A percentile compares a stretch with the other conserved stretches of the same genome.
Evolutionary conservation across 2,888 invertebrate species (phyloP).

Genomic region (Orthonevra nobilis): DNA sequence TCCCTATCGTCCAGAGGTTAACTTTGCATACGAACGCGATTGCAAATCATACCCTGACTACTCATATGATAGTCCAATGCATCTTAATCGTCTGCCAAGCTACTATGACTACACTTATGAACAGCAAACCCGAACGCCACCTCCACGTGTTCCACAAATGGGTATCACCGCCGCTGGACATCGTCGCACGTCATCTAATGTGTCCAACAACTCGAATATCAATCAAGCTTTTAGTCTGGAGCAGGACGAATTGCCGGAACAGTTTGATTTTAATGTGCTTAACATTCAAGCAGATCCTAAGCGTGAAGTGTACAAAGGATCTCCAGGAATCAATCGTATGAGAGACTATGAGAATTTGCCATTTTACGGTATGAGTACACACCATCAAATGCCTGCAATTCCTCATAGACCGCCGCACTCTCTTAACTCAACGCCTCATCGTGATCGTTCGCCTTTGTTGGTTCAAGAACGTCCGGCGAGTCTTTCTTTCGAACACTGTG

Average conservation of each 20-base stretch:
- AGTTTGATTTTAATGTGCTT: conserved; percentile 76
- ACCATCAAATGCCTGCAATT: conserved; percentile 60
- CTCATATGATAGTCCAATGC: conserved; percentile 76
- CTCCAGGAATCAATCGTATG: conserved; percentile 73
- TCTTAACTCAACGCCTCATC: conserved; percentile 66
- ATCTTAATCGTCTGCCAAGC: conserved; percentile 76
- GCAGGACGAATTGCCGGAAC: conserved; percentile 81
- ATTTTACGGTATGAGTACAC: conserved; percentile 53
- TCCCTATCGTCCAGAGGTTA: conserved; percentile 78
- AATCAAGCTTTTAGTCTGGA: conserved; percentile 85
- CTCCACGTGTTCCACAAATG: conserved; percentile 79
- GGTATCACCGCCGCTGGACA: conserved; percentile 81
- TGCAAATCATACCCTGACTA: conserved; percentile 80
- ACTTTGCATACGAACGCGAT: conserved; percentile 78
- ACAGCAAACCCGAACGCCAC: conserved; percentile 76
- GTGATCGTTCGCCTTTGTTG: conserved; percentile 69
- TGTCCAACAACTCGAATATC: conserved; percentile 83
- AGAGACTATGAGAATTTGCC: conserved; percentile 76
- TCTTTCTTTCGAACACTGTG: conserved; percentile 82
- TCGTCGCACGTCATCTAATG: conserved; percentile 89
- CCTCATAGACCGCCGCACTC: conserved; percentile 67
- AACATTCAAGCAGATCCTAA: conserved; percentile 64
- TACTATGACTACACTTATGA: conserved; percentile 78
- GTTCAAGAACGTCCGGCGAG: conserved; percentile 78
- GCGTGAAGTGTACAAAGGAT: conserved; percentile 53